A percentile compares a stretch with the other conserved stretches of the same genome.
These are phyloP conservation scores for Halcyon senegalensis DNA, from an alignment of 2,113 vertebrate species.

Conservation along the genomic window DNA sequence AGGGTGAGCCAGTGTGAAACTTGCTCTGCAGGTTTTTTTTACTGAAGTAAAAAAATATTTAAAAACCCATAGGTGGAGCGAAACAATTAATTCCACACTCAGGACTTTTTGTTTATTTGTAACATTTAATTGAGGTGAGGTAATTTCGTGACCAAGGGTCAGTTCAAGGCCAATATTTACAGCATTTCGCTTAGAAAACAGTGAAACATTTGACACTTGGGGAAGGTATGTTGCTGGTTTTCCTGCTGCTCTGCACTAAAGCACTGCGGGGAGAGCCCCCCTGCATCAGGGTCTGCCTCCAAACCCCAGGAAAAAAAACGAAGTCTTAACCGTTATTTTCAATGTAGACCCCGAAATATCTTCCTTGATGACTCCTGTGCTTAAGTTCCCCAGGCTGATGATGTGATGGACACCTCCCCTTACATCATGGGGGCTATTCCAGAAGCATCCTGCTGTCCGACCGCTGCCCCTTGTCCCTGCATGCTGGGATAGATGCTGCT, in stretches of 20 bases:
- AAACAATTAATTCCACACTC: neutral
- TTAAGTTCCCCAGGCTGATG: neutral
- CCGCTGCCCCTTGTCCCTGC: neutral
- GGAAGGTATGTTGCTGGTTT: neutral
- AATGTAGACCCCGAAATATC: neutral
- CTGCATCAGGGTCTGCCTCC: fast-evolving
- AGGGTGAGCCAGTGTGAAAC: neutral
- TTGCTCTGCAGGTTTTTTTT: neutral
- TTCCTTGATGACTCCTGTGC: neutral
- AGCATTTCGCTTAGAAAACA: neutral
- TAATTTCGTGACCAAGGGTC: neutral
- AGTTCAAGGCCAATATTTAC: conserved; percentile 16
- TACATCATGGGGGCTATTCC: neutral
- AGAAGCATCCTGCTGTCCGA: neutral
- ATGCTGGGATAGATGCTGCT: neutral
- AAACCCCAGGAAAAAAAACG: neutral
- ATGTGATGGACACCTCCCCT: neutral
- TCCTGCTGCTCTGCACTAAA: neutral
- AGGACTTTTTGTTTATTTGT: conserved; percentile 1
- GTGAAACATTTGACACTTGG: neutral
- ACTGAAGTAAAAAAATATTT: neutral
- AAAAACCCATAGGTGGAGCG: neutral
- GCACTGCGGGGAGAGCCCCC: neutral
- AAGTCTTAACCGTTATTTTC: neutral
- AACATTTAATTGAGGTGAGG: conserved; percentile 5